Base-by-base conservation (phyloP, 2,888 invertebrate genomes). In the Dioctria rufipes region DNA sequence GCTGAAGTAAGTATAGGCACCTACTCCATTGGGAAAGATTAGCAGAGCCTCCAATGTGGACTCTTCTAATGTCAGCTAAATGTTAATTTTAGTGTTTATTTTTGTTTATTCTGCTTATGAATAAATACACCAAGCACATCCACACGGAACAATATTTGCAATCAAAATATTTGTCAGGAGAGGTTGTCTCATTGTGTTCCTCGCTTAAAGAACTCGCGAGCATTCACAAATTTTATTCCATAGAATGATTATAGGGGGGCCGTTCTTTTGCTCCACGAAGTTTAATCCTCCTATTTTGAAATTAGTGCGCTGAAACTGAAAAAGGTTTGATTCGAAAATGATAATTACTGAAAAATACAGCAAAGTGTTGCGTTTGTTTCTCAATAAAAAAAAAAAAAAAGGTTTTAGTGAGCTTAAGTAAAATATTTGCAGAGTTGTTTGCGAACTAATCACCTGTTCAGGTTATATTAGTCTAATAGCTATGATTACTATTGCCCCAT, bases 21-120 rank as follows among this genome's bases (percentile, higher is more conserved):
- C 42, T 60, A 61, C 46, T 75, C 75, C 75, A 58, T 42, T 39
- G 75, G 75, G 75, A 60, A 60, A 75, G 61, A 61, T 75, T 75
- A 75, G 25, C 60, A 42, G 75, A 75, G 75, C 60, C 43, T 43
- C 60, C 65, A 42, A 13, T 78, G 63, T 78, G 66, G 66, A 78
- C 78, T 78, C 54, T 78, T 78, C 66, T 66, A 66, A 78, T 78
- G 66, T 78, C 78, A 66, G 66, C 78, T 78, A 78, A 80, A 80
- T 80, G 69, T 80, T 80, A 80, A 80, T 80, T 80, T 80, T 61
- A 69, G 80, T 80, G 67, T 80, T 80, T 80, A 80, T 80, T 69
- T 60, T 46, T 69, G 60, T 79, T 80, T 80, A 80, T 80, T 67
- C 40, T 49, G 61, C 69, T 71, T 80, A 71, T 71, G 69, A 71